A percentile compares a stretch with the other conserved stretches of the same genome.
phyloP scores from a whole-genome alignment of 2,888 invertebrate genomes.

The Maniola hyperantus region DNA sequence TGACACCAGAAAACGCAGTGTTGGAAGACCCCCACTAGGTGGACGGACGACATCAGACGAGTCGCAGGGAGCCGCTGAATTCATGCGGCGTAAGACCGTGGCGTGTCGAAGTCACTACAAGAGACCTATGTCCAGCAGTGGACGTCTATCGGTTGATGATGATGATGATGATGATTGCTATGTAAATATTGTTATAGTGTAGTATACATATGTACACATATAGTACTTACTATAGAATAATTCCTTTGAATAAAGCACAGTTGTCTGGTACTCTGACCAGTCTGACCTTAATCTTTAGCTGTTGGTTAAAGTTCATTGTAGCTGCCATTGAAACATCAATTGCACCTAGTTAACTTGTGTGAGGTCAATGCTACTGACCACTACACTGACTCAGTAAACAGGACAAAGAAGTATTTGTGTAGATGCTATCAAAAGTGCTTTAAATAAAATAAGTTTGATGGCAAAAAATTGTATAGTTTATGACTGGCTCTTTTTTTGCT shows the following conservation, averaged over 20 bases:
- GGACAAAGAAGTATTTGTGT: conserved; percentile 18
- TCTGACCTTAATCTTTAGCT: conserved; percentile 25
- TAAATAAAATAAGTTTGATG: background rate
- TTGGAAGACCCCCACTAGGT: no score
- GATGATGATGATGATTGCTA: no score
- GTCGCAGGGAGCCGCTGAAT: no score
- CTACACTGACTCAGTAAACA: conserved; percentile 37
- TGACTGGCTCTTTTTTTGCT: background rate
- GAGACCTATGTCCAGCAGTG: no score
- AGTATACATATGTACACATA: no score
- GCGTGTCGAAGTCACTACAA: no score
- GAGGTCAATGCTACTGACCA: conserved; percentile 49
- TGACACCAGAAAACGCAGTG: no score
- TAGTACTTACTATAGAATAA: background rate
- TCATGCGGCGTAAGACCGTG: no score
- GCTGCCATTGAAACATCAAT: conserved; percentile 34
- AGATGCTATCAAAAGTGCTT: conserved; percentile 12
- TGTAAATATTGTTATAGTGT: background rate
- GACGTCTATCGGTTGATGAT: no score
- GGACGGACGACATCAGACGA: no score
- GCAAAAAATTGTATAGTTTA: conserved; percentile 8
- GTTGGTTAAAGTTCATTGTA: conserved; percentile 39
- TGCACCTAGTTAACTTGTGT: conserved; percentile 36
- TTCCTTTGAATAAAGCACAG: background rate
- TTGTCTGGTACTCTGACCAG: conserved; percentile 12